A percentile compares a stretch with the other conserved stretches of the same genome.
Conservation (phyloP, 2,888 invertebrate species). For the Lasioglossum figueresi region DNA sequence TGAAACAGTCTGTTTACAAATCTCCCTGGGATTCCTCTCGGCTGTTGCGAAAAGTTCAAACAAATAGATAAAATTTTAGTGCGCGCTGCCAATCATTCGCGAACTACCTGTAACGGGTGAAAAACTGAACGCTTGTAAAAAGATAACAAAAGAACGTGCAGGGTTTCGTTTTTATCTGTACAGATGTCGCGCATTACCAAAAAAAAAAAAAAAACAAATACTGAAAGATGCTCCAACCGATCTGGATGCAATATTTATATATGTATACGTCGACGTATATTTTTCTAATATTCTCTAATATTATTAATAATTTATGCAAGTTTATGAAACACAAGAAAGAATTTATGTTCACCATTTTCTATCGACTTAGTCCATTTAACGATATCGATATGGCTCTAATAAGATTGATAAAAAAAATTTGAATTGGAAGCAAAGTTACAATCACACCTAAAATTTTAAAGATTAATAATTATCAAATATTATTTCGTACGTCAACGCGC, state of each 20-base stretch:
- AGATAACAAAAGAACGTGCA: not conserved
- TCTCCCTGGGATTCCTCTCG: not conserved
- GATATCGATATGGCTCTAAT: too few relatives aligned
- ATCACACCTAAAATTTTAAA: too few relatives aligned
- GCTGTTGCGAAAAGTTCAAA: not conserved
- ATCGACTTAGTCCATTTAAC: too few relatives aligned
- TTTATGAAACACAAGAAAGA: too few relatives aligned
- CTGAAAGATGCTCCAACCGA: not conserved
- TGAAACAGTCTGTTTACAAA: not conserved
- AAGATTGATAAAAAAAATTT: too few relatives aligned
- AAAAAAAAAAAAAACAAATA: not conserved
- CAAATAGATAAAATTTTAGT: constrained; percentile 21
- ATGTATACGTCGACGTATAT: not conserved
- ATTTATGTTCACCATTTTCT: too few relatives aligned
- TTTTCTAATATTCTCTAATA: not conserved
- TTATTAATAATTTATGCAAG: too few relatives aligned
- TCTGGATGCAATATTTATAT: not conserved
- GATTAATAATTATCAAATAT: not conserved
- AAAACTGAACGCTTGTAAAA: constrained; percentile 1
- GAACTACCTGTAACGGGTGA: constrained; percentile 30
- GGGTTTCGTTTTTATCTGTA: not conserved
- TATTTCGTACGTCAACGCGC: not conserved
- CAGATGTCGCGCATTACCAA: not conserved
- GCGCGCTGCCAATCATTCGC: constrained; percentile 30
- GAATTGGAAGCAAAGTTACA: too few relatives aligned